Evolutionary conservation across 2,113 vertebrate species (phyloP).

Genomic region (Prionailurus viverrinus): DNA sequence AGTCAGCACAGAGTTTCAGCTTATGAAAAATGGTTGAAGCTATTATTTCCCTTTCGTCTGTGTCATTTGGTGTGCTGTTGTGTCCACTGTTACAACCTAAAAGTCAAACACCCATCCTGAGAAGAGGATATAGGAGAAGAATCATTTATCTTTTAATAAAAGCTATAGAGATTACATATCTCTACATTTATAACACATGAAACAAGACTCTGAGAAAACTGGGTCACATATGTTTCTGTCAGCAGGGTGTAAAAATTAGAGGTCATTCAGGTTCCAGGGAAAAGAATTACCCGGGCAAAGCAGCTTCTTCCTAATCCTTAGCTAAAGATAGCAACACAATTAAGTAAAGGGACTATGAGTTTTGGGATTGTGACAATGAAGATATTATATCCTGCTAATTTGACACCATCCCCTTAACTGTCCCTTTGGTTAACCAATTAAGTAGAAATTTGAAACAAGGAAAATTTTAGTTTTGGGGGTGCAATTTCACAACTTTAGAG

Average conservation of each 20-base stretch:
- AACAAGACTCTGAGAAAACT: conserved; percentile 20
- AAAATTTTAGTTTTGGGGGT: background rate
- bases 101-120: background rate
- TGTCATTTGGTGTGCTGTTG: background rate
- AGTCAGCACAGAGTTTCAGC: background rate
- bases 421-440: background rate
- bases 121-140: background rate
- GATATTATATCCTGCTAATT: background rate
- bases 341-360: background rate
- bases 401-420: background rate
- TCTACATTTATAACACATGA: conserved; percentile 3
- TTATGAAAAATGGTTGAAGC: background rate
- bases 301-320: conserved; percentile 6
- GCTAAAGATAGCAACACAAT: background rate
- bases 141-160: background rate
- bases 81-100: background rate
- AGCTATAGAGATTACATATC: background rate
- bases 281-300: conserved; percentile 17
- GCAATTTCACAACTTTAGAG: background rate
- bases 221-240: conserved; percentile 9
- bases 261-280: conserved; percentile 18
- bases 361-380: background rate
- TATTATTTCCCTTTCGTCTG: background rate
- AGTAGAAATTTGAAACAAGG: background rate
- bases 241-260: conserved; percentile 12